Percentiles rank a stretch among this genome's conserved stretches.
These are phyloP conservation scores for Ptychobarbus kaznakovi DNA, from an alignment of 2,797 vertebrate species.

Conservation along the genomic window DNA sequence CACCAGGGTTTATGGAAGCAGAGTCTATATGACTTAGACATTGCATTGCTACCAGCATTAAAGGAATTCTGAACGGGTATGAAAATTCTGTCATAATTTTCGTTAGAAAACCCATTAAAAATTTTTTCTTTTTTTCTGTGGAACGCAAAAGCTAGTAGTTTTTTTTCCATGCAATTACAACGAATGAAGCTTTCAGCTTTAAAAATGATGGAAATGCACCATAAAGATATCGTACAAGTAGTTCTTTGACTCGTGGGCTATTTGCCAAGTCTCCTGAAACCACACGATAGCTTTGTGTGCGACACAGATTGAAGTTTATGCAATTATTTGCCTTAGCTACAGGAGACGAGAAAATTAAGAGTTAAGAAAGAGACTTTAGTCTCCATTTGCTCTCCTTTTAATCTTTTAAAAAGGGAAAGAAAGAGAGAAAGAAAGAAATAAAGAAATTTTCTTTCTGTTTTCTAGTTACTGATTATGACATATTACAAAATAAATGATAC, in stretches of 20 bases:
- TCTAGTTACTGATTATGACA: not conserved
- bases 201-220: not conserved
- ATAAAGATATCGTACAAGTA: not conserved
- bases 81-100: not conserved
- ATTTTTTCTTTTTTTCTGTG: not conserved
- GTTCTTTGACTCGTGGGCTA: not conserved
- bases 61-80: not conserved
- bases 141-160: not conserved
- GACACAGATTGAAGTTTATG: not conserved
- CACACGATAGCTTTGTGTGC: not conserved
- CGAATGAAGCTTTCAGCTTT: not conserved
- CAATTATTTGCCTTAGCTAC: not conserved
- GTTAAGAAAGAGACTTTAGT: not conserved
- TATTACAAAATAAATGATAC: not conserved
- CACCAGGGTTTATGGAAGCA: not conserved
- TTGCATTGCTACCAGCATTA: not conserved
- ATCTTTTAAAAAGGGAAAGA: not conserved
- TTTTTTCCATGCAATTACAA: not conserved
- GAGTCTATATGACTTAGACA: not conserved
- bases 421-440: not conserved
- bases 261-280: not conserved
- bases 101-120: not conserved
- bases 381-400: not conserved
- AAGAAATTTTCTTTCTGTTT: not conserved
- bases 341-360: not conserved